These are phyloP conservation scores for Rhinogobius similis DNA, from an alignment of 2,113 vertebrate genomes.

Conservation along the genomic window DNA sequence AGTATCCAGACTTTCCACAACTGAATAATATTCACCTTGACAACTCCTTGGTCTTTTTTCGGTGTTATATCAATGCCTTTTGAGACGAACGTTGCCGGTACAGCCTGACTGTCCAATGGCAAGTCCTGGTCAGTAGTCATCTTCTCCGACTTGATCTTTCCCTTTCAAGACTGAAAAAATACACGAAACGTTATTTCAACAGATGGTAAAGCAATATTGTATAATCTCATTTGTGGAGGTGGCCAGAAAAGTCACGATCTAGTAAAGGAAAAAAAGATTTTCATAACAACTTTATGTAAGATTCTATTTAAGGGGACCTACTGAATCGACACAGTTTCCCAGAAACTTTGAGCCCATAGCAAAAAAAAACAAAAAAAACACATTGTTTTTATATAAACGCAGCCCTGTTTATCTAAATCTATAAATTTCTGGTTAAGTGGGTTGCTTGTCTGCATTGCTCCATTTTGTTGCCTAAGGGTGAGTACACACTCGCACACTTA, in stretches of 20 bases:
- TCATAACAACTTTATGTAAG: conserved; percentile 35
- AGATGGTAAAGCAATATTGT: neutral
- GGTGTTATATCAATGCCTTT: conserved; percentile 86
- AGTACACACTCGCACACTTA: no score
- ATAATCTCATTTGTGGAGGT: conserved; percentile 21
- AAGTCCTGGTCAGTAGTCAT: conserved; percentile 91
- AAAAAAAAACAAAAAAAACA: neutral
- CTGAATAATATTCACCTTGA: conserved; percentile 81
- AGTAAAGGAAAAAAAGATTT: conserved; percentile 9
- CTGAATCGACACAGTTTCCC: conserved; percentile 11
- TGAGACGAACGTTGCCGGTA: conserved; percentile 72
- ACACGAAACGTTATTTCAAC: neutral
- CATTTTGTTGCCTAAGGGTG: no score
- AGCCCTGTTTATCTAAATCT: neutral
- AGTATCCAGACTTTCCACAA: neutral
- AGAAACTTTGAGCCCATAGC: conserved; percentile 16
- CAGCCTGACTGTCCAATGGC: conserved; percentile 76
- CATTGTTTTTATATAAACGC: neutral
- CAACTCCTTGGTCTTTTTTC: conserved; percentile 85
- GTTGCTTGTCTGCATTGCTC: conserved; percentile 20
- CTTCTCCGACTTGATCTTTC: conserved; percentile 46
- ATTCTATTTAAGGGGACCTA: conserved; percentile 23
- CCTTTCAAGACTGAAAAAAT: conserved; percentile 48
- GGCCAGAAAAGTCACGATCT: conserved; percentile 13
- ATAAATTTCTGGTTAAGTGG: conserved; percentile 15